Conservation (phyloP, 2,113 vertebrate genomes). For the Neolamprologus tretocephalus region DNA sequence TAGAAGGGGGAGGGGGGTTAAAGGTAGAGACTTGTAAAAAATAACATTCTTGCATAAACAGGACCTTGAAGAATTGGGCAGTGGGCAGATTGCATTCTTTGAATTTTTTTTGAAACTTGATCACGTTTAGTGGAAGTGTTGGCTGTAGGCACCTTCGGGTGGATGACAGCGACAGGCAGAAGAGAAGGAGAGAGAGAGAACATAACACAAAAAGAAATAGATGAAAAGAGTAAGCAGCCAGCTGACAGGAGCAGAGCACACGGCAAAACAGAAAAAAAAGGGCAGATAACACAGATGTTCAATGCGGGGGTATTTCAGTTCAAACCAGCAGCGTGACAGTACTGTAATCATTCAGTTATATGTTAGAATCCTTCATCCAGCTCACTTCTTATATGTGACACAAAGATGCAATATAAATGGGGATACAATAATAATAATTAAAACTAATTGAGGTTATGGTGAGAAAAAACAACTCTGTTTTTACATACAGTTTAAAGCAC, state of each 20-base stretch:
- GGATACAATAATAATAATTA: background rate
- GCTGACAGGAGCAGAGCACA: background rate
- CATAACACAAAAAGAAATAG: background rate
- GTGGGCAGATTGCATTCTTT: constrained; percentile 56
- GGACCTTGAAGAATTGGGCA: constrained; percentile 52
- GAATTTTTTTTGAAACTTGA: constrained; percentile 52
- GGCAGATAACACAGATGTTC: background rate
- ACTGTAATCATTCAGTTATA: background rate
- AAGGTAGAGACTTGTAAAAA: constrained; percentile 57
- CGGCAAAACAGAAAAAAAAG: background rate
- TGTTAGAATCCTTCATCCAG: background rate
- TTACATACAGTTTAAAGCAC: background rate
- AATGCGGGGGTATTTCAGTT: background rate
- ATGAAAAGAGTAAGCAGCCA: background rate
- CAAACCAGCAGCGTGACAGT: background rate
- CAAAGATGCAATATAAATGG: background rate
- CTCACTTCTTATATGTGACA: background rate
- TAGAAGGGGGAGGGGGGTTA: background rate
- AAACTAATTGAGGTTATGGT: background rate
- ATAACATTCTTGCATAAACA: constrained; percentile 69
- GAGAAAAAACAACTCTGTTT: background rate
- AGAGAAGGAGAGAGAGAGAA: background rate
- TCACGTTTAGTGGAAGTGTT: constrained; percentile 42
- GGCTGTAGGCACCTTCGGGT: constrained; percentile 9
- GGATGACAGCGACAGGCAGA: constrained; percentile 23